Conservation (phyloP, 2,797 vertebrate genomes). For the Picus viridis region DNA sequence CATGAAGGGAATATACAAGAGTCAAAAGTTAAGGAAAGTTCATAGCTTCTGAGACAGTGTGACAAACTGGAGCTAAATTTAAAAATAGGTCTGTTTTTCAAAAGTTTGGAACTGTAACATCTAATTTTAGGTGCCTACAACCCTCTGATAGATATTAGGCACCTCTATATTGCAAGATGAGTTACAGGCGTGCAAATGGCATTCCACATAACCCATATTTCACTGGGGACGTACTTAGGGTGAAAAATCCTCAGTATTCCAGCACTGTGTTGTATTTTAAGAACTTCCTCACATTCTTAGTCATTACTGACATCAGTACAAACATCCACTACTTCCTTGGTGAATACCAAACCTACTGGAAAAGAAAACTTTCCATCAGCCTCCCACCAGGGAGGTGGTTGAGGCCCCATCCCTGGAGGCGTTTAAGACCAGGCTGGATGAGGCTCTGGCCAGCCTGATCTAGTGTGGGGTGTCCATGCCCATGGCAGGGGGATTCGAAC, state of each 20-base stretch:
- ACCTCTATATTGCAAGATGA: background rate
- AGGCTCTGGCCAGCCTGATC: too few relatives aligned
- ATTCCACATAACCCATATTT: background rate
- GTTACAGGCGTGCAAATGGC: background rate
- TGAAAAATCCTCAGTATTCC: background rate
- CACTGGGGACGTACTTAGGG: background rate
- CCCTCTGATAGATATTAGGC: background rate
- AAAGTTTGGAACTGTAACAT: background rate
- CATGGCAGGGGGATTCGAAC: too few relatives aligned
- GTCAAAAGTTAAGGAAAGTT: background rate
- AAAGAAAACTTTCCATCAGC: too few relatives aligned
- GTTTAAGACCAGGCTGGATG: too few relatives aligned
- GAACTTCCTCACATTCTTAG: background rate
- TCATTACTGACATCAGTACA: background rate
- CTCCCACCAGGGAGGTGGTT: too few relatives aligned
- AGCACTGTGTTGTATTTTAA: background rate
- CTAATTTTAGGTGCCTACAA: background rate
- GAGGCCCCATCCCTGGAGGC: too few relatives aligned
- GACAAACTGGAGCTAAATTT: background rate
- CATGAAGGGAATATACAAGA: background rate
- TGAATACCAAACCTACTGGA: background rate
- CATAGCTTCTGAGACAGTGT: background rate
- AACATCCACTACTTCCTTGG: background rate
- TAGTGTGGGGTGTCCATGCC: too few relatives aligned
- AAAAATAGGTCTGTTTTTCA: background rate